Percentiles rank a stretch among this genome's conserved stretches.
Evolutionary conservation across 2,113 vertebrate species (phyloP).

Genomic region (Hydrochoerus hydrochaeris): DNA sequence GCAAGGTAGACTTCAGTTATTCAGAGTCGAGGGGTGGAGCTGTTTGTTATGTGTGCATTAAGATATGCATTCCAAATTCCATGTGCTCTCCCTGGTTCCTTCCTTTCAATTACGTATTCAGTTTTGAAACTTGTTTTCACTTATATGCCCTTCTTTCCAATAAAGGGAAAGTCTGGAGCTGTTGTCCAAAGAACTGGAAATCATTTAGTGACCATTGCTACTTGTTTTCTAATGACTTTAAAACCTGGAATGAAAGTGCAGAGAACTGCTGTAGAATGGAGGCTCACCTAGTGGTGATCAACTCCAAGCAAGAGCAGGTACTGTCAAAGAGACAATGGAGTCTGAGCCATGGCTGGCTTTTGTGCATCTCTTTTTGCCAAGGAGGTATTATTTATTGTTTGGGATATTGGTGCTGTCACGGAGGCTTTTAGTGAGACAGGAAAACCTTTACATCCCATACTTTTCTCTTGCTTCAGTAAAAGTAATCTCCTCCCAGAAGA

Average conservation of each 20-base stretch:
- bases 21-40: too few species aligned
- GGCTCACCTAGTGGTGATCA: constrained; percentile 66
- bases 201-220: constrained; percentile 48
- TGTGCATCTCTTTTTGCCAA: neutral
- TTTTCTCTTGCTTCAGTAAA: neutral
- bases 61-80: neutral
- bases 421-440: neutral
- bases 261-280: constrained; percentile 15
- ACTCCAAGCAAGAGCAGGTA: constrained; percentile 64
- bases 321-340: neutral
- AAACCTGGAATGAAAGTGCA: constrained; percentile 17
- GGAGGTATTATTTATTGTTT: neutral
- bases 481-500: neutral
- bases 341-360: neutral
- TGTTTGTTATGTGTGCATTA: neutral
- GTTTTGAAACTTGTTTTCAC: neutral
- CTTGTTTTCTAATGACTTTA: neutral
- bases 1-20: neutral
- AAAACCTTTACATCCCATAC: neutral
- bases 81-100: neutral
- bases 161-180: constrained; percentile 58
- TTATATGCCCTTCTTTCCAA: neutral
- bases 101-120: neutral
- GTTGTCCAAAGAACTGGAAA: constrained; percentile 65
- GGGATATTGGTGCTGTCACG: neutral